Base-by-base conservation (phyloP, 2,888 invertebrate species). In the Pollenia amentaria region DNA sequence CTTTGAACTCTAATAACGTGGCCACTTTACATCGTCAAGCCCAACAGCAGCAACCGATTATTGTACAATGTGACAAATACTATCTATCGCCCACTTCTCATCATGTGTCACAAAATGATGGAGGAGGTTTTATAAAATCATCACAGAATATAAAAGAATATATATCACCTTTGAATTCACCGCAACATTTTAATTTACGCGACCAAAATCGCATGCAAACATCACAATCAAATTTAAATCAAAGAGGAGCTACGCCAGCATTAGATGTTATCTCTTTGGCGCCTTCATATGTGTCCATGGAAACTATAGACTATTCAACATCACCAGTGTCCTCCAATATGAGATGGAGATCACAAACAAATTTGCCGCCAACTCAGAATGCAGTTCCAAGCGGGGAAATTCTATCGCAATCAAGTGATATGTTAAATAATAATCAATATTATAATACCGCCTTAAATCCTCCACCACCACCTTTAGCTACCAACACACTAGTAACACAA, bases 61-160 rank as follows among this genome's bases (percentile, higher is more conserved):
- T 91, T 12, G 92, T 93, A 60, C 92, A 92, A 87, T 92, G 92
- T 88, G 93, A 93, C 84, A 93, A 93, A 88, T 93, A 93, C 62
- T 93, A 93, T 87, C 77, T 92, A 55, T 92, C 93, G 60, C 93
- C 93, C 3, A 93, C 93, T 1, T 77, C 87, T 0, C 87, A 87
- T 81, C 93, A 92, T 88, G 92, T 92, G 65, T 91, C 89, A 75
- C 92, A 92, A 75, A 90, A 89, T 46, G 92, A 92, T 86, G 92
- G 92, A 3, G 92, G 91, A 42, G 92, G 92, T 65, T 93, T 93
- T 51, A 92, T 93, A 9, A 92, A 92, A 85, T 92, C 92, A 84
- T 92, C 93, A 89, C 93, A 93, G 75, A 92, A 92, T 67, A 92
- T 93, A n/a, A 92, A 92, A 79, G 91, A 92, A 77, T 93, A 93